phyloP scores from a whole-genome alignment of 23 tunicate genomes.

The Diplosoma virens region DNA sequence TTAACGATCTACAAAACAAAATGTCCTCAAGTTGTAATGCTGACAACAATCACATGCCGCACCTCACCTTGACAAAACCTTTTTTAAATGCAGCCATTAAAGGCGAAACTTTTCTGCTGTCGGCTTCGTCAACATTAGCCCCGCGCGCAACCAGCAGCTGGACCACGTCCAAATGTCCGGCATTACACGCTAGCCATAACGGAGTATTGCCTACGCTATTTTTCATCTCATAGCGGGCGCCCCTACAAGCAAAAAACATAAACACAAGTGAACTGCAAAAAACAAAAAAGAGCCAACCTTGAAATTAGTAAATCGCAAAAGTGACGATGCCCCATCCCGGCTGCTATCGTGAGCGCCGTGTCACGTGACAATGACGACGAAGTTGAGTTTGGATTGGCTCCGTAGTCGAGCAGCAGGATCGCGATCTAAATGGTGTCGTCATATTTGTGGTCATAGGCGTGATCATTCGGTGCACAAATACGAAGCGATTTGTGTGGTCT shows the following conservation, averaged over 20 bases:
- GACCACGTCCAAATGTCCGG: conserved; percentile 90
- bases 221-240: conserved; percentile 76
- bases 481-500: too few species aligned
- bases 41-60: not conserved
- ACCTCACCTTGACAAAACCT: conserved; percentile 80
- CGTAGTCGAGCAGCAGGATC: conserved; percentile 71
- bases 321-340: conserved; percentile 76
- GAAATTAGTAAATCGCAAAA: conserved; percentile 83
- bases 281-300: conserved; percentile 59
- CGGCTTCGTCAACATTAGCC: conserved; percentile 79
- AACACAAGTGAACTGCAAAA: not conserved
- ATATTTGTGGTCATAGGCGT: too few species aligned
- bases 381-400: conserved; percentile 92
- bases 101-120: conserved; percentile 79
- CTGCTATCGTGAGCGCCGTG: conserved; percentile 96
- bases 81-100: conserved; percentile 93
- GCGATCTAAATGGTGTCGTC: too few species aligned
- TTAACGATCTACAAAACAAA: conserved; percentile 45
- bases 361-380: conserved; percentile 88
- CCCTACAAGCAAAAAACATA: conserved; percentile 24
- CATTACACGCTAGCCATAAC: conserved; percentile 93
- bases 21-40: not conserved
- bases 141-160: conserved; percentile 61
- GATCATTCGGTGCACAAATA: too few species aligned
- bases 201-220: conserved; percentile 97